phyloP scores from a whole-genome alignment of 2,113 vertebrate genomes.

The Sinosuthora webbiana region DNA sequence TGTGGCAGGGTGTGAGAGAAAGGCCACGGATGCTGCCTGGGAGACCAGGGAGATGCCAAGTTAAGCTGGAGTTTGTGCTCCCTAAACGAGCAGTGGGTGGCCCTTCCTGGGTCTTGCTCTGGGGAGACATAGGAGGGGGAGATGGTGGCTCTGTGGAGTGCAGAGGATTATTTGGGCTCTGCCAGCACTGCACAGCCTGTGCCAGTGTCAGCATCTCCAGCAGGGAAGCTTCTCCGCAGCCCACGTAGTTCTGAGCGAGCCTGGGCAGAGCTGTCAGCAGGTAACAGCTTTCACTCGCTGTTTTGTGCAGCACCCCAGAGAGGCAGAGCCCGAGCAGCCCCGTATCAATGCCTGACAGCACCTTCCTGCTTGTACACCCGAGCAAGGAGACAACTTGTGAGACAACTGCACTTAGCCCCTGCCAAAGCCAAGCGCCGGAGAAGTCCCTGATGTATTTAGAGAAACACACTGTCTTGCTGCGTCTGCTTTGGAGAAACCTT shows the following conservation, averaged over 20 bases:
- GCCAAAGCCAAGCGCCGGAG: neutral
- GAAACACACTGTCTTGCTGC: slow-evolving; percentile 47
- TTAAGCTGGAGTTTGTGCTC: neutral
- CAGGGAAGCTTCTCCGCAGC: neutral
- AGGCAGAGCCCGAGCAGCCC: neutral
- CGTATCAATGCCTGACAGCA: neutral
- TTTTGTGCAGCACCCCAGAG: neutral
- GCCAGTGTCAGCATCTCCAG: neutral
- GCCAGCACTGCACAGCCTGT: neutral
- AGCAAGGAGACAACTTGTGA: slow-evolving; percentile 36
- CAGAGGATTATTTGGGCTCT: neutral
- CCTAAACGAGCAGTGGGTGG: neutral
- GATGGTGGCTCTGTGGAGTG: neutral
- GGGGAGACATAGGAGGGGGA: neutral
- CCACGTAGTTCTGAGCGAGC: accelerated
- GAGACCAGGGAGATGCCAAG: neutral
- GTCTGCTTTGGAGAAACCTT: slow-evolving; percentile 54
- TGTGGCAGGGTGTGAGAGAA: neutral
- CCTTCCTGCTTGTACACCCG: neutral
- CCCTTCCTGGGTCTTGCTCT: neutral
- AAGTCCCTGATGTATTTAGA: slow-evolving; percentile 55
- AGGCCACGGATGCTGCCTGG: accelerated
- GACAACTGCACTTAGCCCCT: slow-evolving; percentile 36
- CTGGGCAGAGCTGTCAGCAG: neutral
- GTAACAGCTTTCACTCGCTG: neutral